Evolutionary conservation across 2,113 vertebrate genomes (phyloP).

Genomic region (Chionodraco myersi): DNA sequence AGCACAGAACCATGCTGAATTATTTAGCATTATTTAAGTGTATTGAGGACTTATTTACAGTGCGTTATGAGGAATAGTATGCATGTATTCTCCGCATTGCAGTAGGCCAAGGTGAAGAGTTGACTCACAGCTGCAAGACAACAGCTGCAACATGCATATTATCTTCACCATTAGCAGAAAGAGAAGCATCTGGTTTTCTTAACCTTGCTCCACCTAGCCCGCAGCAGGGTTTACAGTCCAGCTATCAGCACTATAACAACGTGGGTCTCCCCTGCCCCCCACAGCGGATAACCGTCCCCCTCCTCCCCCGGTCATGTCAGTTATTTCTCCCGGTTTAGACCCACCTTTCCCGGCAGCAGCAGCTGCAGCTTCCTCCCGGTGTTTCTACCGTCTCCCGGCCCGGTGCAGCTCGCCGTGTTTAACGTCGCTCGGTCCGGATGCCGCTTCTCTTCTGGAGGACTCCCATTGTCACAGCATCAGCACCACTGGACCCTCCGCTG

Average conservation of each 20-base stretch:
- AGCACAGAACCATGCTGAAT: not conserved
- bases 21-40: not conserved
- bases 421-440: constrained; percentile 60
- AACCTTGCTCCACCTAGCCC: constrained; percentile 27
- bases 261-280: constrained; percentile 24
- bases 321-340: constrained; percentile 27
- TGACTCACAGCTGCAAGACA: constrained; percentile 52
- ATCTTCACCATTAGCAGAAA: not conserved
- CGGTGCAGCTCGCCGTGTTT: constrained; percentile 1
- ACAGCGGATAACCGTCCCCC: not conserved
- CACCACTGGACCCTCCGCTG: constrained; percentile 54
- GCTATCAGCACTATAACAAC: not conserved
- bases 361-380: constrained; percentile 25
- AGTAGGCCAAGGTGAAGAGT: constrained; percentile 50
- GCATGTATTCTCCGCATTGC: constrained; percentile 72
- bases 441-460: constrained; percentile 70
- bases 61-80: not conserved
- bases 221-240: constrained; percentile 3
- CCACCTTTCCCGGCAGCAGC: constrained; percentile 59
- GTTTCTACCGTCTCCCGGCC: constrained; percentile 7
- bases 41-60: not conserved
- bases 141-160: constrained; percentile 8
- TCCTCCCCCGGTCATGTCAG: constrained; percentile 20
- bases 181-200: not conserved
- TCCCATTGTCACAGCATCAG: constrained; percentile 81